These are phyloP conservation scores for Nixonia krombeini DNA, from an alignment of 1,140 invertebrate species.

Conservation along the genomic window DNA sequence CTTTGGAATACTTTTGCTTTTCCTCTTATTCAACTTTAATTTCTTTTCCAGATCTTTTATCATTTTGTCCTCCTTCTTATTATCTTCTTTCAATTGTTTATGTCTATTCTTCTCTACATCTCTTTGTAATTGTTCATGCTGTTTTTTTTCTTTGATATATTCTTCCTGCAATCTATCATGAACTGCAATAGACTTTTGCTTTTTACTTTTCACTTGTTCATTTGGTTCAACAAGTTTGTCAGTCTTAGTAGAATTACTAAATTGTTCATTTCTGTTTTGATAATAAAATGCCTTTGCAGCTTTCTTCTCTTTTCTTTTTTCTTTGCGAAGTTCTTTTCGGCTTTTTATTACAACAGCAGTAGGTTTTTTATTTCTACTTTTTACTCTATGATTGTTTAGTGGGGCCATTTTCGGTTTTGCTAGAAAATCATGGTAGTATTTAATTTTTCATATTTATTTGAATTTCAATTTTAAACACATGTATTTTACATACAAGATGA, in stretches of 20 bases:
- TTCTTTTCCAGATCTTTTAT: conserved; percentile 89
- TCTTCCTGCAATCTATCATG: conserved; percentile 20
- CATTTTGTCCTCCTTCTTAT: conserved; percentile 83
- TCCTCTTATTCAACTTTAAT: conserved; percentile 85
- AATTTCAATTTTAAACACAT: no score
- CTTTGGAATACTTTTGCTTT: conserved; percentile 82
- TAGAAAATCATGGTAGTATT: no score
- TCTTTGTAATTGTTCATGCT: conserved; percentile 50
- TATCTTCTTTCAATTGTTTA: conserved; percentile 78
- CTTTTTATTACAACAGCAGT: conserved; percentile 55
- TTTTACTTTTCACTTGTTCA: conserved; percentile 26
- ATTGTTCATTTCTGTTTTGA: conserved; percentile 51
- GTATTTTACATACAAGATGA: no score
- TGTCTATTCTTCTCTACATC: conserved; percentile 69
- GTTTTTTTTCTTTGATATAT: conserved; percentile 42
- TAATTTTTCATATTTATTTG: no score
- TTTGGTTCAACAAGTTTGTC: conserved; percentile 33
- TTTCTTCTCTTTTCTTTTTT: conserved; percentile 73
- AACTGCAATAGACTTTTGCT: conserved; percentile 1
- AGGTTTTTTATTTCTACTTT: neutral
- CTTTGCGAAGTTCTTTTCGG: conserved; percentile 76
- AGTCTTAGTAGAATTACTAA: conserved; percentile 38
- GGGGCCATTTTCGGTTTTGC: neutral
- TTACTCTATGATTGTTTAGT: conserved; percentile 1
- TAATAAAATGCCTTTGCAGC: conserved; percentile 70